These are phyloP conservation scores for Temnothorax curvispinosus DNA, from an alignment of 1,140 invertebrate species.

Conservation along the genomic window DNA sequence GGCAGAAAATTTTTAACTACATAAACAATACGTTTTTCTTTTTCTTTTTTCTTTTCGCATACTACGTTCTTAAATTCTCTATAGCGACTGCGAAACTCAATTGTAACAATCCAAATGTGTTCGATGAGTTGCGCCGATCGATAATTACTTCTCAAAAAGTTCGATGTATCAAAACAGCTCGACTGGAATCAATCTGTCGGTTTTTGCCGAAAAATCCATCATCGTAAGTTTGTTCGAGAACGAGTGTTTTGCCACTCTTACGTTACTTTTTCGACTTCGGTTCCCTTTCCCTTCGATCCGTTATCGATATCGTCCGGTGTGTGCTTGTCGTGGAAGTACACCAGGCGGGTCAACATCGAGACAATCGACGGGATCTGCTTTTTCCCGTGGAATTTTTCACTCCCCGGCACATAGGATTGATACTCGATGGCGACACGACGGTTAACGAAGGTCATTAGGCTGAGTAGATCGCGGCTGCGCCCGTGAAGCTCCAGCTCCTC, in stretches of 20 bases:
- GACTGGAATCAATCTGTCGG: conserved; percentile 1
- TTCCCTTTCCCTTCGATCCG: not conserved
- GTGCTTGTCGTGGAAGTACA: conserved; percentile 75
- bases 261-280: not conserved
- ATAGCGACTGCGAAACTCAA: not conserved
- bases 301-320: not conserved
- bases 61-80: not conserved
- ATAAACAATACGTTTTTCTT: not conserved
- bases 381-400: conserved; percentile 87
- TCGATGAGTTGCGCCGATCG: not conserved
- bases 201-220: conserved; percentile 5
- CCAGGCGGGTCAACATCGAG: conserved; percentile 89
- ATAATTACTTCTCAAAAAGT: conserved; percentile 14
- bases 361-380: conserved; percentile 91
- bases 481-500: conserved; percentile 86
- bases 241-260: not conserved
- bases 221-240: not conserved
- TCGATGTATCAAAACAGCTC: not conserved
- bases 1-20: not conserved
- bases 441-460: conserved; percentile 89
- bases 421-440: conserved; percentile 88
- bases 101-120: not conserved
- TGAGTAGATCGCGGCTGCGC: conserved; percentile 87
- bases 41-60: not conserved
- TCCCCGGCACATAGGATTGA: conserved; percentile 87